Evolutionary conservation across 2,797 vertebrate genomes (phyloP).

Genomic region (Pangasius larnaudii): DNA sequence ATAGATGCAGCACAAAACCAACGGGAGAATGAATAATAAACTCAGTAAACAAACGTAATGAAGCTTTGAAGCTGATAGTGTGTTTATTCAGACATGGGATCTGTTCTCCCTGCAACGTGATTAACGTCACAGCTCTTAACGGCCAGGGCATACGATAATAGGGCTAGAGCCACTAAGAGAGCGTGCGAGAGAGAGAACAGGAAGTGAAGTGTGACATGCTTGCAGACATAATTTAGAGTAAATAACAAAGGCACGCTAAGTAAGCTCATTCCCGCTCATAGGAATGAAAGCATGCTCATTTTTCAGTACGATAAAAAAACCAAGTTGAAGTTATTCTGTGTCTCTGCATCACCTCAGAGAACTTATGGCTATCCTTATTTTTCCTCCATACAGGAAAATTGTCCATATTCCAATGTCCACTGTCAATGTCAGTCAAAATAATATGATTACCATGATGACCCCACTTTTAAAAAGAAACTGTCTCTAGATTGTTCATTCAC

Average conservation of each 20-base stretch:
- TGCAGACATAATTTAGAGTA: not conserved
- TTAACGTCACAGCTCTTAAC: not conserved
- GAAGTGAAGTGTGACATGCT: not conserved
- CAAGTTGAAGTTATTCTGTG: not conserved
- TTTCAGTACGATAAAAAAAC: not conserved
- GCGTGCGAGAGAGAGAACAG: not conserved
- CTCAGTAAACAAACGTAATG: not conserved
- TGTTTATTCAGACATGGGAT: not conserved
- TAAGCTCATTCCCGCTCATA: not conserved
- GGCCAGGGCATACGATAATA: not conserved
- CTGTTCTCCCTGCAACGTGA: not conserved
- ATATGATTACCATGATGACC: not conserved
- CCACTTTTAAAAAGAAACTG: not conserved
- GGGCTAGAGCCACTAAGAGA: not conserved
- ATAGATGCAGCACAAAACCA: not conserved
- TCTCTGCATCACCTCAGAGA: not conserved
- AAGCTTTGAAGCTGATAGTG: slow-evolving; percentile 1
- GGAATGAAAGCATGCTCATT: not conserved
- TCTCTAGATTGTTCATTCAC: not conserved
- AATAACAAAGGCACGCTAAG: not conserved
- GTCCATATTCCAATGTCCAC: not conserved
- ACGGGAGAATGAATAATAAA: not conserved
- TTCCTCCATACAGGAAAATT: too few species aligned
- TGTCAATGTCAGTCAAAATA: not conserved
- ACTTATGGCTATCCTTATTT: not conserved